A percentile compares a stretch with the other conserved stretches of the same genome.
phyloP scores from a whole-genome alignment of 1,140 invertebrate species.

The Zaprionus capensis region DNA sequence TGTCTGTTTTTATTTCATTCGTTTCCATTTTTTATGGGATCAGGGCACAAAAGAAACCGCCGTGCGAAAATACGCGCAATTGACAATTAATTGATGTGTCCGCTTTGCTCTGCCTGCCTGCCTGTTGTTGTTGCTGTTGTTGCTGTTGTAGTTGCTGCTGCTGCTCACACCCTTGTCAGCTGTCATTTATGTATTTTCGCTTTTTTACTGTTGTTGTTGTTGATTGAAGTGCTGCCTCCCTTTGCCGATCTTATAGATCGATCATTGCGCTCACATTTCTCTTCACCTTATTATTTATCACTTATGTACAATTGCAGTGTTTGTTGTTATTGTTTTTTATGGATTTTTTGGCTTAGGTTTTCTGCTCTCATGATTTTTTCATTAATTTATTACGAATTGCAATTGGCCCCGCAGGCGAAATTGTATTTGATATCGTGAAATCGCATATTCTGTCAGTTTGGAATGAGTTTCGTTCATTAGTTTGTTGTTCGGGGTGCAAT shows the following conservation, averaged over 20 bases:
- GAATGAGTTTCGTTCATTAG: slow-evolving; percentile 12
- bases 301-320: slow-evolving; percentile 65
- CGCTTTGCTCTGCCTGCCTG: slow-evolving; percentile 52
- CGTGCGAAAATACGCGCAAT: slow-evolving; percentile 82
- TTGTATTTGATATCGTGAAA: slow-evolving; percentile 42
- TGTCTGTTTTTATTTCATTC: background rate
- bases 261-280: slow-evolving; percentile 50
- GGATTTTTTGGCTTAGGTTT: slow-evolving; percentile 56
- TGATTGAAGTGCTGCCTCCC: slow-evolving; percentile 59
- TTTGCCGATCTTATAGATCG: slow-evolving; percentile 36
- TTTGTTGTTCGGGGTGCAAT: slow-evolving; percentile 18
- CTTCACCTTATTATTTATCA: slow-evolving; percentile 72
- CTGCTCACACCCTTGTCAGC: slow-evolving; percentile 80
- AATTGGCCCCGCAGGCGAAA: slow-evolving; percentile 43
- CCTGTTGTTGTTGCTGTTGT: slow-evolving; percentile 21
- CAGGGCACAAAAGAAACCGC: slow-evolving; percentile 72
- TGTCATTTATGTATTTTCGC: slow-evolving; percentile 64
- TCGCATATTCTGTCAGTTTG: slow-evolving; percentile 21
- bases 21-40: slow-evolving; percentile 19
- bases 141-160: slow-evolving; percentile 41
- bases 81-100: slow-evolving; percentile 83
- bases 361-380: slow-evolving; percentile 77
- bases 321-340: slow-evolving; percentile 39
- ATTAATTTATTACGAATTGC: slow-evolving; percentile 74
- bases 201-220: slow-evolving; percentile 24